Base-by-base conservation (phyloP, 1,140 invertebrate species). In the Cylas formicarius region DNA sequence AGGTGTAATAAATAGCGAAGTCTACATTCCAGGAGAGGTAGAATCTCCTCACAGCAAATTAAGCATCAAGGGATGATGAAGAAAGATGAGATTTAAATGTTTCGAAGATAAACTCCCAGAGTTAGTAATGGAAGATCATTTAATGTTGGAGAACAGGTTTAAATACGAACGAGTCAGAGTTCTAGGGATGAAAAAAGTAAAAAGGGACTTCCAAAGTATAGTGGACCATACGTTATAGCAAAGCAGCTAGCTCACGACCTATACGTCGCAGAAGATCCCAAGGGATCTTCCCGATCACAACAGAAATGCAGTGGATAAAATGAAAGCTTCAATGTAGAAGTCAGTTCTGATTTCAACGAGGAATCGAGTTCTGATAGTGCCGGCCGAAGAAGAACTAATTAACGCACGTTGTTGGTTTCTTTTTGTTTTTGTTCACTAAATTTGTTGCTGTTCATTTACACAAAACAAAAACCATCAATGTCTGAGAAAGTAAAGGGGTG, bases 281-380 rank as follows among this genome's bases (percentile, higher is more conserved):
- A 7, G 6, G 36, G 20, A 3, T 39, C 36, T 7, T 10, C 7
- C 6, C 36, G 36, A 10, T 39, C 36, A 6, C 7, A n/a, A 11
- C 14, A 9, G 14, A 14, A 7, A 28, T 39, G 28, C 28, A 23
- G 7, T 13, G 36, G 22, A 24, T 33, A 33, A 21, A 18, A 33
- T 33, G 32, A 33, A 33, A 18, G 32, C 32, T 33, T 33, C 32
- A 33, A 33, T 16, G 32, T 33, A 16, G 13, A 33, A 21, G 32
- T 33, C 32, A 33, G 32, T 33, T 33, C 32, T 11, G 32, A 33
- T 33, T 33, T 18, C 19, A 14, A 33, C 32, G 32, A 33, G 32
- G 11, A 33, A n/a, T 28, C n/a, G n/a, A n/a, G n/a, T n/a, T n/a
- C n/a, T n/a, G n/a, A n/a, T n/a, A n/a, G n/a, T n/a, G n/a, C n/a